phyloP scores from a whole-genome alignment of 1,140 invertebrate genomes.

The Drosophila tani region DNA sequence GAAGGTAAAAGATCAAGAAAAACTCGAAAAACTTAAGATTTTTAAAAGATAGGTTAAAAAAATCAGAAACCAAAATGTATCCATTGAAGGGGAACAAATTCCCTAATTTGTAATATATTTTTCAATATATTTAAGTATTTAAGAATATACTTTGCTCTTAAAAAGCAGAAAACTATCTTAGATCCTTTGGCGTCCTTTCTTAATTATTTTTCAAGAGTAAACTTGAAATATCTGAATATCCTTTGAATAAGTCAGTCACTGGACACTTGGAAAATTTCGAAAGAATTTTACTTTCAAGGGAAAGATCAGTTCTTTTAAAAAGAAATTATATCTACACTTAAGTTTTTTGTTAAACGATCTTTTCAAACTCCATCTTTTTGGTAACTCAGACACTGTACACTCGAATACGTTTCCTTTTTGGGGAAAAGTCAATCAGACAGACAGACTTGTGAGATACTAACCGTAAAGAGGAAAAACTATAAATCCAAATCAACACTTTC shows the following conservation, averaged over 20 bases:
- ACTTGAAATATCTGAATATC: not conserved
- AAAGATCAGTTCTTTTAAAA: not conserved
- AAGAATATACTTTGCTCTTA: not conserved
- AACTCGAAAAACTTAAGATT: not conserved
- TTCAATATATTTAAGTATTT: not conserved
- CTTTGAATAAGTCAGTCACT: not conserved
- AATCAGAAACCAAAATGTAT: not conserved
- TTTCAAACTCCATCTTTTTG: not conserved
- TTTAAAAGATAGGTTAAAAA: no score
- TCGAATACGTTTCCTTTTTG: not conserved
- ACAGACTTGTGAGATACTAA: slow-evolving; percentile 53
- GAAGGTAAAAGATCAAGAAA: not conserved
- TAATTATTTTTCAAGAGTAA: not conserved
- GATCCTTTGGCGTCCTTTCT: not conserved
- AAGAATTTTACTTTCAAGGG: not conserved
- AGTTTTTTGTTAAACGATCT: not conserved
- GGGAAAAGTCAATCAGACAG: slow-evolving; percentile 1
- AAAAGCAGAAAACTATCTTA: not conserved
- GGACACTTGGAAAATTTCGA: not conserved
- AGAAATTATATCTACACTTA: no score
- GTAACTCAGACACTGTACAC: slow-evolving; percentile 21
- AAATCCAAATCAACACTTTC: slow-evolving; percentile 83
- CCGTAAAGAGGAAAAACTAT: slow-evolving; percentile 75
- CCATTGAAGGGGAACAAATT: no score
- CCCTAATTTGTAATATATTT: not conserved